Conservation (phyloP, 1,140 invertebrate genomes). For the Heliconius hermathena region DNA sequence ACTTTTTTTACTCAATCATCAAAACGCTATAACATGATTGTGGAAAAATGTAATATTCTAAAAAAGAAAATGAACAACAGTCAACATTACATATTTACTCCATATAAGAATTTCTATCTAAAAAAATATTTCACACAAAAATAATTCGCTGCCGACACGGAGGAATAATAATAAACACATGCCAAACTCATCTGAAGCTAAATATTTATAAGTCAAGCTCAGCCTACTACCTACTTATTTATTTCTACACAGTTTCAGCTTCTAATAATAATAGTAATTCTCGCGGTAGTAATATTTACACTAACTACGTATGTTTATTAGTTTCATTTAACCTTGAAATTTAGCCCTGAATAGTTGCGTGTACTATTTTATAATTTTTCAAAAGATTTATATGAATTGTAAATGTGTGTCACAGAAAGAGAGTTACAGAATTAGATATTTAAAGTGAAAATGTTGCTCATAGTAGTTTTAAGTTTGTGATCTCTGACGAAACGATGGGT, state of each 20-base stretch:
- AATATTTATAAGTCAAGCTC: neutral
- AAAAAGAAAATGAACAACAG: no score
- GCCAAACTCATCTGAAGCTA: neutral
- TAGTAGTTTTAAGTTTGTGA: no score
- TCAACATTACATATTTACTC: no score
- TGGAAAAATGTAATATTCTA: no score
- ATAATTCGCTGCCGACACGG: neutral
- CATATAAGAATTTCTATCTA: neutral
- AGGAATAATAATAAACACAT: neutral
- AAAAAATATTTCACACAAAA: neutral
- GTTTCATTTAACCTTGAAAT: slow-evolving; percentile 1
- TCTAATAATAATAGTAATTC: slow-evolving; percentile 3
- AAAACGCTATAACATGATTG: no score
- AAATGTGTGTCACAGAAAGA: no score
- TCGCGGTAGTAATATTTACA: slow-evolving; percentile 2
- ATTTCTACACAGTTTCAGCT: neutral
- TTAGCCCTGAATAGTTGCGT: neutral
- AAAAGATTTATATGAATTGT: no score
- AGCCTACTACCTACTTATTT: slow-evolving; percentile 3
- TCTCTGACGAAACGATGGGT: no score
- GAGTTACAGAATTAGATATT: no score
- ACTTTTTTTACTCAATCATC: no score
- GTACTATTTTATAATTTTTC: neutral
- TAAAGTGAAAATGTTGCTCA: no score
- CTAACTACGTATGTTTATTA: slow-evolving; percentile 3